phyloP scores from a whole-genome alignment of 2,888 invertebrate species.

The Amaurobius ferox region DNA sequence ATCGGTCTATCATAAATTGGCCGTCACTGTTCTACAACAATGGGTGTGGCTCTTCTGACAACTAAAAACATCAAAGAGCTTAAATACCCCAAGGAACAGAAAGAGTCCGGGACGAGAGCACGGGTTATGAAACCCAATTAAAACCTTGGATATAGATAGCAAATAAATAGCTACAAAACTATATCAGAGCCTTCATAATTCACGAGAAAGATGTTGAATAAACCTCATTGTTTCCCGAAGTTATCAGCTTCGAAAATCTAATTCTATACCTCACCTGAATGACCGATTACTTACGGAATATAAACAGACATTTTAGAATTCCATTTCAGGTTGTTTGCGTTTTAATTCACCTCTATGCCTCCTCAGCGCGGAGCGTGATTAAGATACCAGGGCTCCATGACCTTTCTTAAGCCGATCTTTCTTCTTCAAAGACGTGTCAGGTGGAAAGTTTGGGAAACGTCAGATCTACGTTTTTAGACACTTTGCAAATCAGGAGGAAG shows the following conservation, averaged over 20 bases:
- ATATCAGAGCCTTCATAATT: slow-evolving; percentile 3
- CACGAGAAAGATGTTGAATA: too few species aligned
- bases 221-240: neutral
- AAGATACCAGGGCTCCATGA: slow-evolving; percentile 13
- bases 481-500: slow-evolving; percentile 6
- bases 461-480: slow-evolving; percentile 8
- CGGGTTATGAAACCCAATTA: neutral
- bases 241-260: neutral
- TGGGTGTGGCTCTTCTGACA: neutral
- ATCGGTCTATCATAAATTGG: too few species aligned
- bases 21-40: too few species aligned
- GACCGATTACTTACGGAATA: neutral
- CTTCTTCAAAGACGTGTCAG: slow-evolving; percentile 19
- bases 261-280: neutral
- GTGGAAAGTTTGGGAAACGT: too few species aligned
- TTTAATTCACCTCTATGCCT: neutral
- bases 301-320: slow-evolving; percentile 6
- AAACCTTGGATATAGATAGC: neutral
- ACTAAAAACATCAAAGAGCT: too few species aligned
- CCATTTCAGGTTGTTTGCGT: neutral
- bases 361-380: neutral
- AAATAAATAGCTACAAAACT: neutral
- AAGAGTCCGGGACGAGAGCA: neutral
- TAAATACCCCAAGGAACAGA: neutral
- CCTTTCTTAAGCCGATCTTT: slow-evolving; percentile 17